Conservation (phyloP, 2,888 invertebrate species). For the Stictocephala bisonia region DNA sequence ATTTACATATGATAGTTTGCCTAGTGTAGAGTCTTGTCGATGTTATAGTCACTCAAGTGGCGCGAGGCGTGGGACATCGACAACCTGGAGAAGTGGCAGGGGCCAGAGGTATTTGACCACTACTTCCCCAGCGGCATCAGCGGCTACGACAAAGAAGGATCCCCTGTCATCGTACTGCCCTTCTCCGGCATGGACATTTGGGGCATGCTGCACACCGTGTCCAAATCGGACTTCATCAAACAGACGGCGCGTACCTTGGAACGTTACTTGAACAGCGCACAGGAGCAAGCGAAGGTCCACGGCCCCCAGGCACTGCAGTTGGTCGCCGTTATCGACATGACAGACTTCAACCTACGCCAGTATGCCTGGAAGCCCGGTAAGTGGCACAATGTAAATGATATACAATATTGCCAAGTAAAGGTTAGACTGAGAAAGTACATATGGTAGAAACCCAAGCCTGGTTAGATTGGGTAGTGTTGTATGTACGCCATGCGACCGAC, state of each 20-base stretch:
- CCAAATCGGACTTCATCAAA: constrained; percentile 78
- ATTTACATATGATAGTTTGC: not conserved
- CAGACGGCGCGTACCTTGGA: constrained; percentile 75
- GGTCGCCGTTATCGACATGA: constrained; percentile 80
- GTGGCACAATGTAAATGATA: not conserved
- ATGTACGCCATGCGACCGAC: too few species aligned
- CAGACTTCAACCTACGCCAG: constrained; percentile 80
- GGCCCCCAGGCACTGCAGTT: constrained; percentile 76
- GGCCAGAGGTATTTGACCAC: constrained; percentile 75
- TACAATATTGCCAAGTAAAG: too few species aligned
- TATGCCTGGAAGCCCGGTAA: constrained; percentile 88
- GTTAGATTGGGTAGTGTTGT: too few species aligned
- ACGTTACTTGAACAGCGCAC: constrained; percentile 71
- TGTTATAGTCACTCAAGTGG: constrained; percentile 75
- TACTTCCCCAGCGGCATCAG: constrained; percentile 83
- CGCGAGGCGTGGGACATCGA: constrained; percentile 82
- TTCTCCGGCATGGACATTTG: constrained; percentile 84
- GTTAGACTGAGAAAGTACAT: too few species aligned
- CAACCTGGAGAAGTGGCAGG: constrained; percentile 74
- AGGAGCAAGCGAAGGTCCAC: constrained; percentile 70
- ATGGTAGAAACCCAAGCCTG: too few species aligned
- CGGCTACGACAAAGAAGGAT: constrained; percentile 87
- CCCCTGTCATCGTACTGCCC: constrained; percentile 85
- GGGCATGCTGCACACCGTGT: constrained; percentile 80
- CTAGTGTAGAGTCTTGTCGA: not conserved